Evolutionary conservation across 2,888 invertebrate species (phyloP).

Genomic region (Oxycera nigricornis): DNA sequence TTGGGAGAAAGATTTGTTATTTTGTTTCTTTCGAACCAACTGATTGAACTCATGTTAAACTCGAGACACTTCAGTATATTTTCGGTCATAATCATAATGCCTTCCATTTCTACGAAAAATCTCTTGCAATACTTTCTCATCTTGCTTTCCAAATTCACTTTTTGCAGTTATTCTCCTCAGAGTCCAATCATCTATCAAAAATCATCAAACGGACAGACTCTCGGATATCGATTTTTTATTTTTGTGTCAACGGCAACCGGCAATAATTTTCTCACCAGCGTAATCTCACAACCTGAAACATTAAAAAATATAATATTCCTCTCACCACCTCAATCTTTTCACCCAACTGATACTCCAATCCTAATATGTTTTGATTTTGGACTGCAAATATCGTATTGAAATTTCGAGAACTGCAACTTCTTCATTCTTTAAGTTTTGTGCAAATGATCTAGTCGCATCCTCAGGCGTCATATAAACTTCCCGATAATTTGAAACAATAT

Average conservation of each 20-base stretch:
- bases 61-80: background rate
- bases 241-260: background rate
- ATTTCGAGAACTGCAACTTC: background rate
- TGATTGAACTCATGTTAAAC: background rate
- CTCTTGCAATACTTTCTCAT: background rate
- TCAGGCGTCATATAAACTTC: background rate
- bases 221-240: background rate
- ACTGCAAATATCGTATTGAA: background rate
- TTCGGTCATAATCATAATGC: background rate
- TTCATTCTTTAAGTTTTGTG: background rate
- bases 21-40: background rate
- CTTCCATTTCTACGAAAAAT: background rate
- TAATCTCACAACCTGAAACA: background rate
- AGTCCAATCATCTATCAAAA: background rate
- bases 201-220: background rate
- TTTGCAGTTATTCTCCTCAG: background rate
- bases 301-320: background rate
- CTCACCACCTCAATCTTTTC: background rate
- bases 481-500: background rate
- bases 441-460: too few relatives aligned
- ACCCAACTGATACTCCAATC: background rate
- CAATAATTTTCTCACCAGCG: too few relatives aligned
- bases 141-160: background rate
- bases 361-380: background rate
- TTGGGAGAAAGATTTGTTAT: background rate